Base-by-base conservation (phyloP, 2,797 vertebrate species). In the Nothura maculosa region DNA sequence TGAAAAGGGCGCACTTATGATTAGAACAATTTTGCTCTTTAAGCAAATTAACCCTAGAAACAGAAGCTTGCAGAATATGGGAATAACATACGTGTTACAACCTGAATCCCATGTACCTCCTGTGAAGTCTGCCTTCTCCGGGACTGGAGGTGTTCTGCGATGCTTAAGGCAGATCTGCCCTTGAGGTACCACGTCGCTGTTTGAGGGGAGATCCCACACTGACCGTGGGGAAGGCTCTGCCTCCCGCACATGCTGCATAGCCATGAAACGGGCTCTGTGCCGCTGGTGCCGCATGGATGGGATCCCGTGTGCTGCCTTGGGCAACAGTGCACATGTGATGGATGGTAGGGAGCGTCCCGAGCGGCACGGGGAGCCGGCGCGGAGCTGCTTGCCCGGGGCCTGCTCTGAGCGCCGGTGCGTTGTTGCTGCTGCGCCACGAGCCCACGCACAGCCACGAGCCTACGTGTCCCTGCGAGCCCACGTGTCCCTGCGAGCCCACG, bases 31-130 rank as follows among this genome's bases (percentile, higher is more conserved):
- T 90, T 66, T 32, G 48, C 48, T 72, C 87, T 68, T 93, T 79
- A 83, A 77, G 77, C 75, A 96, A 95, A 93, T 91, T 86, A 94
- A 43, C 0, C 1, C 82, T 92, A 90, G 94, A 96, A 93, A 64
- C 42, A 70, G 80, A 68, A 86, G 63, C 85, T 89, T 89, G 57
- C 81, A 28, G 67, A 80, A 80, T 75, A 67, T 87, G 87, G 54
- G 48, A 96, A 81, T 88, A 81, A 83, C 82, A 47, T 90, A 73
- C 90, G 89, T 96, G 95, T 94, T 72, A 58, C n/a, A 87, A 94
- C 91, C 95, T 93, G 93, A 95, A 88, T 70, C 77, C 62, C 60
- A 42, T 3, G 64, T 47, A 74, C 62, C 17, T 94, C 58, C 58
- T 79, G 66, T 70, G 82, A 73, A 85, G 87, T 60, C 81, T 91